Base-by-base conservation (phyloP, 2,888 invertebrate genomes). In the Podotricha telesiphe region DNA sequence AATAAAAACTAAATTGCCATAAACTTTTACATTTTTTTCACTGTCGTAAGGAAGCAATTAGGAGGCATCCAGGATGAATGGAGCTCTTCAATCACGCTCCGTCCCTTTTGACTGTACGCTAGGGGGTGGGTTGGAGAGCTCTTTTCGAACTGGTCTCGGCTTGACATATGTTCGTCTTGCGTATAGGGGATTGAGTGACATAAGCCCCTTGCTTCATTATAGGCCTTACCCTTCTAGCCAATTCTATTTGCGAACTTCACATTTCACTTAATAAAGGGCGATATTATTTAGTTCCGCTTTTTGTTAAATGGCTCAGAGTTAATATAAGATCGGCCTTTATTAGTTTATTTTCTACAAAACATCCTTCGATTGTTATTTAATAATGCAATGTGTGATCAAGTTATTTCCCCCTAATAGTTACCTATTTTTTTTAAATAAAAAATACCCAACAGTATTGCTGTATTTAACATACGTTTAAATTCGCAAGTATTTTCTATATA, bases 171-270 rank as follows among this genome's bases (percentile, higher is more conserved):
- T 87, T 89, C 80, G 78, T 82, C 81, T 79, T 83, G 81, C 82
- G 86, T 84, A 82, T 80, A 75, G 83, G 89, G 88, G 87, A 85
- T 86, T 82, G 89, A 88, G 87, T 88, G 88, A 85, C 84, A 83
- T 89, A 90, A 91, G 87, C 90, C 91, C 88, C 86, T 86, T 84
- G 85, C 85, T 84, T 88, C 86, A 90, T 91, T 91, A 90, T 87
- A 87, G 86, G 84, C 81, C 84, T 84, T 68, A 71, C 82, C 81
- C 78, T 76, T 74, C 81, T 82, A 82, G 82, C 82, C 80, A 77
- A 83, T 84, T 79, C 80, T 89, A 86, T 89, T 91, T 89, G 87
- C 83, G 72, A 82, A 87, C 86, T 82, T 82, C 83, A 82, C 82
- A 80, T 81, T 82, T 84, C 80, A 81, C 77, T 86, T 82, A 83